A percentile compares a stretch with the other conserved stretches of the same genome.
phyloP scores from a whole-genome alignment of 2,797 vertebrate species.

The Lepilemur septentrionalis region DNA sequence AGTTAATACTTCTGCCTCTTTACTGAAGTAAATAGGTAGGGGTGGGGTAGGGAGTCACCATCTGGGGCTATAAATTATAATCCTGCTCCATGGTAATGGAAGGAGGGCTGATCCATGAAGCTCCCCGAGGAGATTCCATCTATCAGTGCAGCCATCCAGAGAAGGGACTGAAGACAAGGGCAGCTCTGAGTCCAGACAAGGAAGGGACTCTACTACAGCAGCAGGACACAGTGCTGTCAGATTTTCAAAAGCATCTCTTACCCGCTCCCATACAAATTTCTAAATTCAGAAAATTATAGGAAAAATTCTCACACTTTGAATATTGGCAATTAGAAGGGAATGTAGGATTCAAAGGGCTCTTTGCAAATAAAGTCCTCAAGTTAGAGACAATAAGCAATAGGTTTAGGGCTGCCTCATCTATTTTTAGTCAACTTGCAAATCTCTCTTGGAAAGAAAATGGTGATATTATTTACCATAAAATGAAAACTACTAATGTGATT shows the following conservation, averaged over 20 bases:
- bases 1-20: constrained; percentile 48
- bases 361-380: not conserved
- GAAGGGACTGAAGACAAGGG: not conserved
- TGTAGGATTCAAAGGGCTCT: not conserved
- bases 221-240: not conserved
- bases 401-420: not conserved
- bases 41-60: constrained; percentile 55
- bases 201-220: not conserved
- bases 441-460: not conserved
- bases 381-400: not conserved
- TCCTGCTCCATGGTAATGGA: constrained; percentile 56
- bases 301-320: not conserved
- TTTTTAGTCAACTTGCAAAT: constrained; percentile 5
- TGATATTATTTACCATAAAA: not conserved
- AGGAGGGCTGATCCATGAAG: constrained; percentile 5
- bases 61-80: constrained; percentile 70
- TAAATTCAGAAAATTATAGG: not conserved
- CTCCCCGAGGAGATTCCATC: constrained; percentile 62
- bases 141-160: constrained; percentile 52
- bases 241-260: not conserved
- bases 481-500: not conserved
- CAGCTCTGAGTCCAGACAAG: not conserved
- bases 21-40: constrained; percentile 42
- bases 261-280: not conserved
- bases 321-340: not conserved